These are phyloP conservation scores for Myopa testacea DNA, from an alignment of 2,888 invertebrate genomes.

Conservation along the genomic window DNA sequence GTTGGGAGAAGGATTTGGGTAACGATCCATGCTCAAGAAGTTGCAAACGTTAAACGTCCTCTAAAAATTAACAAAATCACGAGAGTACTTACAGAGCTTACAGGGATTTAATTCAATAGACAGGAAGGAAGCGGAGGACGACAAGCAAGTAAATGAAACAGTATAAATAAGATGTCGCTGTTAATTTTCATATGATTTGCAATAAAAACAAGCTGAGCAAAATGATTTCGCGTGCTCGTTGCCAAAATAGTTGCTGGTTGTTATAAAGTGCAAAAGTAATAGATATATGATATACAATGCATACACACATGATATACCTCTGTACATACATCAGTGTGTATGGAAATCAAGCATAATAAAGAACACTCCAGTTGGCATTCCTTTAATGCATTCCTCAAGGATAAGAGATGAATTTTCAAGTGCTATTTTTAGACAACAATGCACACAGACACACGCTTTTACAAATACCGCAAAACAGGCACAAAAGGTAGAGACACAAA, in stretches of 20 bases:
- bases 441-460: slow-evolving; percentile 5
- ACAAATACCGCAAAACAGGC: slow-evolving; percentile 13
- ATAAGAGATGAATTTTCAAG: slow-evolving; percentile 46
- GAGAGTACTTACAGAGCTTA: slow-evolving; percentile 3
- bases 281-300: too few species aligned
- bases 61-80: slow-evolving; percentile 3
- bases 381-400: slow-evolving; percentile 50
- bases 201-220: too few species aligned
- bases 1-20: too few species aligned
- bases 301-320: too few species aligned
- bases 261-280: too few species aligned
- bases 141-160: too few species aligned
- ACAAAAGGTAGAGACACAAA: slow-evolving; percentile 15
- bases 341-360: too few species aligned
- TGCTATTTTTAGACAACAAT: slow-evolving; percentile 44
- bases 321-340: too few species aligned
- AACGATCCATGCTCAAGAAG: background rate
- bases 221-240: too few species aligned
- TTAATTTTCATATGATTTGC: too few species aligned
- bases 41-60: background rate
- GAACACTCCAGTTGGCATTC: background rate
- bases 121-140: slow-evolving; percentile 22
- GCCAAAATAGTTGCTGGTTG: too few species aligned
- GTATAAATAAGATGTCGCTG: too few species aligned
- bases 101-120: slow-evolving; percentile 1